Conservation (phyloP, 2,888 invertebrate species). For the Drymonia ruficornis region DNA sequence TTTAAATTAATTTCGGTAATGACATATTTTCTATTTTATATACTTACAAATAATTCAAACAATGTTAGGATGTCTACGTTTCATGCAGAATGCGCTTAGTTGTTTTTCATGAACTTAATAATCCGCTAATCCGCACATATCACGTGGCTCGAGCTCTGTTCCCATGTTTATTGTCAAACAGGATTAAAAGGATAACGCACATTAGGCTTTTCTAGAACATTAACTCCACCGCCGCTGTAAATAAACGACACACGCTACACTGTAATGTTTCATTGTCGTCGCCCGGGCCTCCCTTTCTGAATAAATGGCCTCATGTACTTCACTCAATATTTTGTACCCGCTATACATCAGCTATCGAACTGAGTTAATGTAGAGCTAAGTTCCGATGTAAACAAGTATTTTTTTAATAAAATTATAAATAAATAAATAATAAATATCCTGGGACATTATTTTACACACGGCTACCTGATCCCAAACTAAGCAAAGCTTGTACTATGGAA, state of each 20-base stretch:
- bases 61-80: neutral
- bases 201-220: conserved; percentile 70
- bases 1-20: conserved; percentile 41
- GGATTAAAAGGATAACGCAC: conserved; percentile 67
- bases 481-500: no score
- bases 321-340: conserved; percentile 31
- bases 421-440: neutral
- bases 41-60: neutral
- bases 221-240: conserved; percentile 60
- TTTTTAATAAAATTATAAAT: no score
- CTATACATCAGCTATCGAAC: no score
- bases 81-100: conserved; percentile 18
- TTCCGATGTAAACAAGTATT: neutral
- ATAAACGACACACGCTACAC: conserved; percentile 63
- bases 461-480: no score
- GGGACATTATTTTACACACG: no score
- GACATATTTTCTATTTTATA: neutral
- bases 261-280: conserved; percentile 63
- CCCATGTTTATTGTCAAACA: conserved; percentile 65
- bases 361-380: no score
- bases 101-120: conserved; percentile 53
- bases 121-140: conserved; percentile 57
- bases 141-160: conserved; percentile 46
- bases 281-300: conserved; percentile 43
- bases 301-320: conserved; percentile 41